phyloP scores from a whole-genome alignment of 2,113 vertebrate genomes.

The Centropus bengalensis region DNA sequence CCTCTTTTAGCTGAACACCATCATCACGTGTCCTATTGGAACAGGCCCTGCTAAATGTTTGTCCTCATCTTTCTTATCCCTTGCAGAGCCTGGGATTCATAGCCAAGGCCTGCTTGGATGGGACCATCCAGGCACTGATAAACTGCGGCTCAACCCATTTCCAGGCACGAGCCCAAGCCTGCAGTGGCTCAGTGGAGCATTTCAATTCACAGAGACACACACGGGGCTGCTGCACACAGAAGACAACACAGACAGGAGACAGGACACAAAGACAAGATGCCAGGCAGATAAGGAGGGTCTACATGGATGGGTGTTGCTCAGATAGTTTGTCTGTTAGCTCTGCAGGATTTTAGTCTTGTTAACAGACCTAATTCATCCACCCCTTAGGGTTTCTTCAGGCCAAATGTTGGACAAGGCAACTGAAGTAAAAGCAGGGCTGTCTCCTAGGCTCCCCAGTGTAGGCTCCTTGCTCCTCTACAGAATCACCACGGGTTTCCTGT shows the following conservation, averaged over 20 bases:
- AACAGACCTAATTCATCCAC: neutral
- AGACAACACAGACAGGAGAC: neutral
- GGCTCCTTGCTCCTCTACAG: neutral
- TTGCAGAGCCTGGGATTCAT: neutral
- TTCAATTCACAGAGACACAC: neutral
- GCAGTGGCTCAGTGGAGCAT: fast-evolving
- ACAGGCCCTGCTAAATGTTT: no score
- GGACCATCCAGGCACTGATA: neutral
- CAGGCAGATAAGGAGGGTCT: neutral
- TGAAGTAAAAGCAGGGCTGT: neutral
- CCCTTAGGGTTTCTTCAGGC: neutral
- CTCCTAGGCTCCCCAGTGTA: fast-evolving
- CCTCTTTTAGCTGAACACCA: no score
- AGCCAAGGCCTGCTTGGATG: neutral
- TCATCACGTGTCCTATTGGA: no score
- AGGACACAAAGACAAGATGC: neutral
- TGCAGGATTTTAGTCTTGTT: neutral
- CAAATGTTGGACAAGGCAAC: neutral
- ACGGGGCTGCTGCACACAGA: neutral
- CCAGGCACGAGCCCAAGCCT: neutral
- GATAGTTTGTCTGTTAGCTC: neutral
- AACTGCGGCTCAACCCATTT: neutral
- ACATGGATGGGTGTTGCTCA: neutral
- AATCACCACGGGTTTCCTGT: neutral
- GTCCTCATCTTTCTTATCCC: no score